Percentiles rank a stretch among this genome's conserved stretches.
Conservation (phyloP, 1,140 invertebrate species). For the Cydia amplana region DNA sequence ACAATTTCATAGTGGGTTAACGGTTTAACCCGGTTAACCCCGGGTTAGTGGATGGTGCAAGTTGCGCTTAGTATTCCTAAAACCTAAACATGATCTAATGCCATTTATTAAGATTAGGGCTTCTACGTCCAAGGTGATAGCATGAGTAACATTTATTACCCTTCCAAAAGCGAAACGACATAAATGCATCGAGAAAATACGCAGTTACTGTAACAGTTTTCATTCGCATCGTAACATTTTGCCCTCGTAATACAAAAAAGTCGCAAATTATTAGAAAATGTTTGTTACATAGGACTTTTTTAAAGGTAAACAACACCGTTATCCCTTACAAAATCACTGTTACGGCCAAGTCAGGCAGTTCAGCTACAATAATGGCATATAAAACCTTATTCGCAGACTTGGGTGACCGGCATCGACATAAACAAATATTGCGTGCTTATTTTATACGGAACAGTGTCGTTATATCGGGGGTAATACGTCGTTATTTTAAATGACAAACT, state of each 20-base stretch:
- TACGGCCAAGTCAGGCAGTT: constrained; percentile 1
- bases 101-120: background rate
- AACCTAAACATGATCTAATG: background rate
- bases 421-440: constrained; percentile 1
- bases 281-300: constrained; percentile 27
- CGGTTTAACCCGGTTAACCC: too few species aligned
- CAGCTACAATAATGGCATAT: constrained; percentile 24
- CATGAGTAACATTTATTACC: constrained; percentile 6
- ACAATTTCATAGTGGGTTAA: too few species aligned
- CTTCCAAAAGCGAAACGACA: background rate
- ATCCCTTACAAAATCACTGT: constrained; percentile 26
- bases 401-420: background rate
- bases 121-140: background rate
- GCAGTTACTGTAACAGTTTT: background rate
- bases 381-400: constrained; percentile 19
- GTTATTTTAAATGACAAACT: background rate
- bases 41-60: too few species aligned
- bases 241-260: constrained; percentile 4
- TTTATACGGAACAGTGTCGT: background rate
- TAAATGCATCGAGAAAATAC: background rate
- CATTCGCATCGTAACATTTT: background rate
- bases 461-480: background rate
- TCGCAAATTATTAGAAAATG: constrained; percentile 21
- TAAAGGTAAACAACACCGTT: background rate
- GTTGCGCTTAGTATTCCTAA: background rate